Conservation (phyloP, 2,797 vertebrate genomes). For the Phyllotis vaccarum region DNA sequence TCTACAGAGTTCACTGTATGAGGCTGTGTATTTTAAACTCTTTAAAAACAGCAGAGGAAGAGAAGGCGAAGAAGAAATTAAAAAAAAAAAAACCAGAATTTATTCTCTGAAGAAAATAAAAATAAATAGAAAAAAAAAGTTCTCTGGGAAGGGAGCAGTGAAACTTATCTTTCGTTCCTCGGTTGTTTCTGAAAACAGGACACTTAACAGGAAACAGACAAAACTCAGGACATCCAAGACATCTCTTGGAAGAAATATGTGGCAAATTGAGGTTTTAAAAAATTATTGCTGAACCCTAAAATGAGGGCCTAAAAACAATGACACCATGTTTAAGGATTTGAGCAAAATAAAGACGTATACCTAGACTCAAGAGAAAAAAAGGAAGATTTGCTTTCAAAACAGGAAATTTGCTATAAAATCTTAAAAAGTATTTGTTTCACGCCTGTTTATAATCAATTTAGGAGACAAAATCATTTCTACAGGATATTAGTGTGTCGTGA, state of each 20-base stretch:
- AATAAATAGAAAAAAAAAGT: constrained; percentile 11
- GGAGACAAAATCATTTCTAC: constrained; percentile 52
- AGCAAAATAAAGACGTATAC: constrained; percentile 35
- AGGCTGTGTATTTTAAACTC: background rate
- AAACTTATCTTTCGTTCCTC: background rate
- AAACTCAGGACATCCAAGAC: constrained; percentile 6
- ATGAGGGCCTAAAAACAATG: constrained; percentile 2
- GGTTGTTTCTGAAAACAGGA: constrained; percentile 22
- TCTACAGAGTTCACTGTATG: background rate
- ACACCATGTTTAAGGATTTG: constrained; percentile 40
- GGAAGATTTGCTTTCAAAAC: background rate
- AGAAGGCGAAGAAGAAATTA: background rate
- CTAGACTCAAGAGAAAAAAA: constrained; percentile 28
- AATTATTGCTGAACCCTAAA: constrained; percentile 47
- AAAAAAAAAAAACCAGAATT: background rate
- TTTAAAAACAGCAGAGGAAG: background rate
- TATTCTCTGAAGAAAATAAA: constrained; percentile 27
- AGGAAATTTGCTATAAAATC: background rate
- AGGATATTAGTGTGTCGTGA: constrained; percentile 29
- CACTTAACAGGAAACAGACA: background rate
- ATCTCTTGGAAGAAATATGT: constrained; percentile 8
- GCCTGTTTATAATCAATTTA: constrained; percentile 1
- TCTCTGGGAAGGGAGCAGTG: background rate
- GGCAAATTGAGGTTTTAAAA: constrained; percentile 41
- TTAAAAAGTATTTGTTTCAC: constrained; percentile 46